Evolutionary conservation across 2,888 invertebrate species (phyloP), one percentile per base, ranked within the genome.

Genomic region (Tipula helvola): DNA sequence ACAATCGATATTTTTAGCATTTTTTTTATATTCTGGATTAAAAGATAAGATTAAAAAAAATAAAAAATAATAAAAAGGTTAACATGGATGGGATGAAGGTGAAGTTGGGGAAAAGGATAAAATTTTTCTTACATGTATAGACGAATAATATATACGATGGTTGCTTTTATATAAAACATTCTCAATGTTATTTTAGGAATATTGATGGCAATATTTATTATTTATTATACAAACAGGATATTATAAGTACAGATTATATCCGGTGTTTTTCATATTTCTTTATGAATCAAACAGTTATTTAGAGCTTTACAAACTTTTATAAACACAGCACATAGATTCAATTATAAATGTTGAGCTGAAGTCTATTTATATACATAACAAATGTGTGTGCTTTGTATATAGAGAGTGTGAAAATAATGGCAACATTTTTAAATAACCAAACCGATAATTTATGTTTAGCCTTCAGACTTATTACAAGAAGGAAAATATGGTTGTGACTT

Each of bases 151-250:
- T 18, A 18, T 18, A 57, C 57, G 57, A 28, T 18, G n/a, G 0
- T 16, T 52, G 10, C 28, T 71, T 71, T 71, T 71, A 71, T 71
- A 71, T 52, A 52, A 52, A 52, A 52, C 12, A 52, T 28, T 71
- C 28, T 71, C 71, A 18, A 71, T 71, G 71, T 71, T 71, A 71
- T 71, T 71, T 71, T 71, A 71, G 71, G 71, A 71, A 71, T 71
- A 71, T 71, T 71, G 71, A 71, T 28, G 71, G 71, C 18, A 71
- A 71, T 71, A 71, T 71, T 71, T 71, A 71, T n/a, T 71, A 28
- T 71, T 71, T 71, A 71, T 71, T 71, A 71, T 71, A 71, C 71
- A 71, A 71, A 71, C 71, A 71, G 71, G 71, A 71, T 71, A 71
- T 71, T 71, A 71, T 71, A 71, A 71, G 71, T 71, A 71, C 71